Percentiles rank a stretch among this genome's conserved stretches.
Evolutionary conservation across 2,888 invertebrate species (phyloP).

Genomic region (Theodoxus fluviatilis): DNA sequence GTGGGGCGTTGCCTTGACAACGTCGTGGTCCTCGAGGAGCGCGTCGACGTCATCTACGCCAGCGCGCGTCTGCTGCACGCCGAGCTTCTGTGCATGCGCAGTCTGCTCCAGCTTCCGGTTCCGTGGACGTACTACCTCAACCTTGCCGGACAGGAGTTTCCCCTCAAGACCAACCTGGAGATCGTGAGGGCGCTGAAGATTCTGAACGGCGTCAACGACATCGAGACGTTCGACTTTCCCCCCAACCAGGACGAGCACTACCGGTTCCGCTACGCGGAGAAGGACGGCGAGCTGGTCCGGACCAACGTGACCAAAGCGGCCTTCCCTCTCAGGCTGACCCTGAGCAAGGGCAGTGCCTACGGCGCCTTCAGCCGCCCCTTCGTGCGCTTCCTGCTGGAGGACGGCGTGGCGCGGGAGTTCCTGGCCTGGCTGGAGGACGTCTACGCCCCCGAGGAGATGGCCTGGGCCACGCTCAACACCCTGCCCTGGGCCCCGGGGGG

Average conservation of each 20-base stretch:
- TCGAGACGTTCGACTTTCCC: slow-evolving; percentile 42
- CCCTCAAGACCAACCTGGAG: slow-evolving; percentile 60
- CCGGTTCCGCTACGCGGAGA: slow-evolving; percentile 30
- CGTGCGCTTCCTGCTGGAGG: slow-evolving; percentile 49
- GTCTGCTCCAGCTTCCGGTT: slow-evolving; percentile 29
- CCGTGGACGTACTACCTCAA: slow-evolving; percentile 63
- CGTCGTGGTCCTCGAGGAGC: slow-evolving; percentile 43
- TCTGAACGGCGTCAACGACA: slow-evolving; percentile 61
- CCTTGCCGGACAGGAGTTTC: slow-evolving; percentile 59
- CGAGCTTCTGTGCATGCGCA: slow-evolving; percentile 43
- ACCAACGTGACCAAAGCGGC: slow-evolving; percentile 35
- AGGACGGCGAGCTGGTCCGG: slow-evolving; percentile 28
- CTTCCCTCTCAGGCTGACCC: slow-evolving; percentile 34
- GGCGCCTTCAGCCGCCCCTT: slow-evolving; percentile 53
- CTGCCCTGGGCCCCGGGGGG: slow-evolving; percentile 50
- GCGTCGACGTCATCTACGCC: slow-evolving; percentile 42
- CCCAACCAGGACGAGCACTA: slow-evolving; percentile 31
- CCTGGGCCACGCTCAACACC: slow-evolving; percentile 58
- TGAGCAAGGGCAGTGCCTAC: slow-evolving; percentile 57
- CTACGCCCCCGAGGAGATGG: slow-evolving; percentile 59
- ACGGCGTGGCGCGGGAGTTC: slow-evolving; percentile 42
- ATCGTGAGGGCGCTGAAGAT: slow-evolving; percentile 55
- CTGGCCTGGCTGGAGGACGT: slow-evolving; percentile 55
- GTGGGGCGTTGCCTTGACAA: slow-evolving; percentile 49
- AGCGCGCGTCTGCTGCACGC: slow-evolving; percentile 38